These are phyloP conservation scores for Tricholauxania praeusta DNA, from an alignment of 2,888 invertebrate genomes.

Conservation along the genomic window DNA sequence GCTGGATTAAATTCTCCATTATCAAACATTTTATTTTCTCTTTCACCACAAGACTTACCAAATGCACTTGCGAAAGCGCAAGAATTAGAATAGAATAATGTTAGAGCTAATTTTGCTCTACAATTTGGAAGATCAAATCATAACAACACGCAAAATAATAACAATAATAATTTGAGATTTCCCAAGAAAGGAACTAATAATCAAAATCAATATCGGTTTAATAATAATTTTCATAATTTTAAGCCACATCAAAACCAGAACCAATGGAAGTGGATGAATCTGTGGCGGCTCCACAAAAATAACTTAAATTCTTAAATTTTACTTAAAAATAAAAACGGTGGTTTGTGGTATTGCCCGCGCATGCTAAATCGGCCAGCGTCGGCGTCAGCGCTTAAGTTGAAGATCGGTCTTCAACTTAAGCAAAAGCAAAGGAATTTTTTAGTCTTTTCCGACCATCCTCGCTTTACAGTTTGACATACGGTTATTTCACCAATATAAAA, in stretches of 20 bases:
- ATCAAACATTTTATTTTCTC: constrained; percentile 1
- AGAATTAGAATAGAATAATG: constrained; percentile 11
- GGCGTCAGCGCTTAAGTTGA: too few species aligned
- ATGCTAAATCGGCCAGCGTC: too few species aligned
- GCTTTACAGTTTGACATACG: too few species aligned
- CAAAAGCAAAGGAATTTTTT: too few species aligned
- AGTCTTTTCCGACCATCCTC: too few species aligned
- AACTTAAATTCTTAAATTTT: too few species aligned
- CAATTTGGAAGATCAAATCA: not conserved
- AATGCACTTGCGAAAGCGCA: constrained; percentile 13
- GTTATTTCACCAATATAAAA: too few species aligned
- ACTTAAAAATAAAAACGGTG: too few species aligned
- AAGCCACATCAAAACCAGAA: constrained; percentile 6
- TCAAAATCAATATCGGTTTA: constrained; percentile 15
- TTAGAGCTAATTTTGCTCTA: constrained; percentile 6
- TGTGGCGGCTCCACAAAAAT: too few species aligned
- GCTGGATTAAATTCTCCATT: constrained; percentile 4
- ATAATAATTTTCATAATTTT: not conserved
- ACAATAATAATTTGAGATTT: constrained; percentile 3
- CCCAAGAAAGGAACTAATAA: not conserved
- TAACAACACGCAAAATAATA: not conserved
- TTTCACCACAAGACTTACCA: not conserved
- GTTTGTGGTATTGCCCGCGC: too few species aligned
- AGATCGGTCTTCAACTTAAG: too few species aligned
- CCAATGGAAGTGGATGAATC: constrained; percentile 9